Conservation (phyloP, 1,140 invertebrate species). For the Stenopsyche tienmushanensis region DNA sequence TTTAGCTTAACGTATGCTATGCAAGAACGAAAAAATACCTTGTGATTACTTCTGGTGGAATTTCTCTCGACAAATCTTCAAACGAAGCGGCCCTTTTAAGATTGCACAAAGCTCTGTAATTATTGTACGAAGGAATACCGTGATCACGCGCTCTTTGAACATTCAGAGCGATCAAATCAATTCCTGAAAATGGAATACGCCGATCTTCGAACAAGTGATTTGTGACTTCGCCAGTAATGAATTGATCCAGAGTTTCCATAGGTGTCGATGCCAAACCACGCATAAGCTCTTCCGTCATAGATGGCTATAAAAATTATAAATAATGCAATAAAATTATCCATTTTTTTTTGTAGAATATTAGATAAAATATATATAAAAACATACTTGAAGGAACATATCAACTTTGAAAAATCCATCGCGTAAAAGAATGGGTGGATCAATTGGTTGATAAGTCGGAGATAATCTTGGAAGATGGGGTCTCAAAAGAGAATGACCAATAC, state of each 20-base stretch:
- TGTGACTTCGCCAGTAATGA: conserved; percentile 90
- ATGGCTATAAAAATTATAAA: conserved; percentile 55
- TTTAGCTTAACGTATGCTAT: background rate
- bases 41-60: conserved; percentile 79
- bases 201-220: conserved; percentile 91
- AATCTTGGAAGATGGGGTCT: conserved; percentile 84
- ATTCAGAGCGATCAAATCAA: conserved; percentile 83
- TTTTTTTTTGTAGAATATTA: background rate
- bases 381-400: conserved; percentile 76
- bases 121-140: conserved; percentile 82
- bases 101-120: conserved; percentile 83
- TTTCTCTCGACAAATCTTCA: conserved; percentile 78
- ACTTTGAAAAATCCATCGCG: conserved; percentile 94
- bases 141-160: conserved; percentile 83
- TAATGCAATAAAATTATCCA: conserved; percentile 7
- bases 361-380: conserved; percentile 6
- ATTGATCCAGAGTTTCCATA: conserved; percentile 92
- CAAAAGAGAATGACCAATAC: conserved; percentile 94
- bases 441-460: conserved; percentile 74
- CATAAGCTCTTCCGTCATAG: conserved; percentile 83
- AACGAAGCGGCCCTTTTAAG: conserved; percentile 76
- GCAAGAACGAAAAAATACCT: conserved; percentile 45
- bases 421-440: conserved; percentile 80
- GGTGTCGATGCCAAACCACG: conserved; percentile 85
- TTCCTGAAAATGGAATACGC: conserved; percentile 80